Base-by-base conservation (phyloP, 2,797 vertebrate species). In the Hapalemur alaotrensis region DNA sequence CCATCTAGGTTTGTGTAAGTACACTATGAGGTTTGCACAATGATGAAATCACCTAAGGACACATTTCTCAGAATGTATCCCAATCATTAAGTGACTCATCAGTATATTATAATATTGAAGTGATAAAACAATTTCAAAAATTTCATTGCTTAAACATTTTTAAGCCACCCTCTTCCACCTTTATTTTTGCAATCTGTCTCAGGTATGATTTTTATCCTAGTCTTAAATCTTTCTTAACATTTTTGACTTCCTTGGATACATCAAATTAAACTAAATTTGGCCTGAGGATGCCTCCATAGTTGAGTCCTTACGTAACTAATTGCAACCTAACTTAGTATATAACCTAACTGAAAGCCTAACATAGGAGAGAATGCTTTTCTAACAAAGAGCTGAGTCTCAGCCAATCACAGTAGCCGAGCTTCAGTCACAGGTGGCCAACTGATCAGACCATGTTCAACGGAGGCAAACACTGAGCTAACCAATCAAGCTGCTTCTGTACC, bases 181-280 rank as follows among this genome's bases (percentile, higher is more conserved):
- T n/a, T 65, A 50, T 41, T 85, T 95, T 67, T n/a, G 76, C 20
- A 57, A 86, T 48, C 18, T 41, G 69, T 70, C 8, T 79, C 30
- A 82, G 32, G 41, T 48, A 41, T 61, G 23, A 43, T 46, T 89
- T 75, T 93, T n/a, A 78, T 43, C 75, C 11, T 80, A 57, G 6
- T 35, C 43, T 94, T 81, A 69, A 84, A 41, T 82, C 20, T 76
- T 91, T 89, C 52, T 79, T 72, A 78, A 50, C 54, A 57, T 41
- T 89, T 67, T 89, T 83, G 11, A 83, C 18, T 79, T 88, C 35
- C 61, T 57, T 89, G 25, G 10, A 48, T 73, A 73, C 8, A 15
- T 30, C 14, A 25, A 73, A 46, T 73, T 41, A 72, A 69, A 70
- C 38, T 70, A 70, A 41, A 72, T 72, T 43, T 72, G 69, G 38